These are phyloP conservation scores for Ptychoptera albimana DNA, from an alignment of 2,888 invertebrate species.

Conservation along the genomic window DNA sequence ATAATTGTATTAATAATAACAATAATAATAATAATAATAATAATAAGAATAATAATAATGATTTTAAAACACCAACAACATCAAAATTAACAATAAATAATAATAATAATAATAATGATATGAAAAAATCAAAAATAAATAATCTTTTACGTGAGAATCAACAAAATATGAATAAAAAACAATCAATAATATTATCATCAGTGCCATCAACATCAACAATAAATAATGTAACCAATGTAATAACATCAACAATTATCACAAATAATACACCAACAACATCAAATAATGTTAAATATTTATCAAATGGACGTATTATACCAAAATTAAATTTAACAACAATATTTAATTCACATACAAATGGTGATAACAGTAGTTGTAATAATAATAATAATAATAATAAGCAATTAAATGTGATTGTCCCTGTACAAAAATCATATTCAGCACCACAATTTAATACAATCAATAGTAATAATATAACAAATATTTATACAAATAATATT, in stretches of 20 bases:
- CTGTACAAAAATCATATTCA: constrained; percentile 29
- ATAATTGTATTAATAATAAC: constrained; percentile 3
- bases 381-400: background rate
- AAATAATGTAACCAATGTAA: background rate
- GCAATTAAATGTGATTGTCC: constrained; percentile 9
- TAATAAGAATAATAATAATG: background rate
- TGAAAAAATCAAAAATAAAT: background rate
- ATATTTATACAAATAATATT: too few species aligned
- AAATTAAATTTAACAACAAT: constrained; percentile 28
- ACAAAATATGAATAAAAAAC: too few species aligned
- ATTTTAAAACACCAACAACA: constrained; percentile 2
- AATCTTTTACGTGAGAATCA: background rate
- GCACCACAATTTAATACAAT: constrained; percentile 21
- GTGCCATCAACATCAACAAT: constrained; percentile 3
- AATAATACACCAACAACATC: too few species aligned
- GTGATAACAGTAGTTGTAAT: background rate
- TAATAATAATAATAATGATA: background rate
- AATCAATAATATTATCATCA: background rate
- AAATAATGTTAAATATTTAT: background rate
- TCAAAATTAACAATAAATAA: constrained; percentile 2
- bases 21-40: constrained; percentile 4
- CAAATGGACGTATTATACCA: constrained; percentile 14
- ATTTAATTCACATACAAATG: constrained; percentile 12
- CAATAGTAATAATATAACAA: constrained; percentile 1
- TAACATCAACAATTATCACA: too few species aligned